Evolutionary conservation across 2,797 vertebrate species (phyloP), one percentile per base, ranked within the genome.

Genomic region (Toxotes lorentzi): DNA sequence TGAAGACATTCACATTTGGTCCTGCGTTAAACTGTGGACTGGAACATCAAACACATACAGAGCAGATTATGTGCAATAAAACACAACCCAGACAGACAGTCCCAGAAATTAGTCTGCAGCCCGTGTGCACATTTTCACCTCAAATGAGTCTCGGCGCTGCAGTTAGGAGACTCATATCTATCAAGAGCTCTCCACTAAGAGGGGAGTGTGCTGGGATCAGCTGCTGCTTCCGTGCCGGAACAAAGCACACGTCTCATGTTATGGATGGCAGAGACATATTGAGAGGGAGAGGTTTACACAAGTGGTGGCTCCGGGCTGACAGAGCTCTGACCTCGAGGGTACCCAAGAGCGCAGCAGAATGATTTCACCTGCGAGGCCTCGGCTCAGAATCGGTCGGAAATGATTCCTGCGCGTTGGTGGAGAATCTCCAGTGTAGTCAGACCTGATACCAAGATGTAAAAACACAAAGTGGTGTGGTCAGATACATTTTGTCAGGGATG

Each of bases 281-380:
- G 43, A 54, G 54, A 65, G 65, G 41, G n/a, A 76, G 69, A 50
- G 72, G 62, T 57, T 70, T 41, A 71, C 72, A 71, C 61, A 73
- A 72, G 56, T 24, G 27, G 54, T 48, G 30, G 70, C 83, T 80
- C 69, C 70, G 73, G 73, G 76, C 65, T 78, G 78, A 81, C 67
- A 51, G 74, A 59, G 53, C 76, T 75, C 59, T 78, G 48, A 71
- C 38, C 64, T 64, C 12, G 1, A 50, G 71, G 70, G 32, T 9
- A 30, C 69, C 50, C 64, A 76, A 62, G 72, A 80, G 43, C 65
- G 67, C 62, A 59, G 53, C 60, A 58, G 56, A 61, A 38, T 4
- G 41, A 67, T 76, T 71, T 73, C 51, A 71, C 63, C 57, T 43
- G 43, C 21, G 3, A 64, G 47, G 59, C 38, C 41, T 73, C n/a